Base-by-base conservation (phyloP, 53 echinoderm and acorn worm species). In the Henricia sp. region DNA sequence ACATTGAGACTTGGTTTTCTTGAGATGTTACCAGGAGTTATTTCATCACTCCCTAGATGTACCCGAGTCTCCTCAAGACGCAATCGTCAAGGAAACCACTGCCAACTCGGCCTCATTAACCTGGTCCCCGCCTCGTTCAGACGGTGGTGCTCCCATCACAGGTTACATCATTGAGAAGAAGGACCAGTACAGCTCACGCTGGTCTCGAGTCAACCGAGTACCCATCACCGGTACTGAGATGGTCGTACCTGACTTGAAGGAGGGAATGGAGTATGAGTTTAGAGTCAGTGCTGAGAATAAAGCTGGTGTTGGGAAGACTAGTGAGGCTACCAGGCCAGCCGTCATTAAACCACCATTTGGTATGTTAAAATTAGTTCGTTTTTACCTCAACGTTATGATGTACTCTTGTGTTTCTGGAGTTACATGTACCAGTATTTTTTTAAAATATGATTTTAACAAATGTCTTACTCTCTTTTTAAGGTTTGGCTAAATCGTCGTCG, bases 121-220 rank as follows among this genome's bases (percentile, higher is more conserved):
- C 14, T 97, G 97, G 97, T 85, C 64, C 32, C 85, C 86, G 64
- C 97, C 97, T 23, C 44, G 41, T 42, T 94, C 94, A 29, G 94
- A 94, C 51, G 97, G 97, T 52, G 97, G 94, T 25, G 66, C 95
- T 36, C 89, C 91, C 9, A 74, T 95, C 88, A 89, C 85, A 0
- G 95, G 95, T 11, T 97, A 97, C 72, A 66, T 97, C 86, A 69
- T 94, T 6, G 97, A 97, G 83, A 88, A 90, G 55, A 94, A 94
- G 71, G 97, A 97, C 30, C 92, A 94, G 65, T 94, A 85, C 88
- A 89, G 90, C 52, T 37, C 83, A 38, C 91, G 97, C 51, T 97
- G 97, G 97, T 64, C 70, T 13, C 55, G 94, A 51, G 90, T 92
- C 28, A 96, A 94, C 64, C 72, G 86, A 35, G 24, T 50, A 26